Percentiles rank a stretch among this genome's conserved stretches.
Evolutionary conservation across 1,140 invertebrate genomes (phyloP).

Genomic region (Kradibia gibbosae): DNA sequence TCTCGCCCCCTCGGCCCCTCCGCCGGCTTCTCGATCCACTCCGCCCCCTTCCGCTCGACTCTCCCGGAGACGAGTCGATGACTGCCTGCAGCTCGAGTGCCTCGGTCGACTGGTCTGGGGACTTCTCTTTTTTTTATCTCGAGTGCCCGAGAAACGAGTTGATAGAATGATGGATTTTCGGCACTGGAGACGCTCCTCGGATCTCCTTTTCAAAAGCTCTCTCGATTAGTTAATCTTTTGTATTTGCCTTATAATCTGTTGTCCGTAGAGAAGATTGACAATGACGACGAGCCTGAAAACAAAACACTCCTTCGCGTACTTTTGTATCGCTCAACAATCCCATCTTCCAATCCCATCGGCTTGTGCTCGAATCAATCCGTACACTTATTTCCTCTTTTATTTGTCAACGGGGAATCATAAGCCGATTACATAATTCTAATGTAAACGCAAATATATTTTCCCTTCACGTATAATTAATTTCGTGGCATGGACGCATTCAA

Average conservation of each 20-base stretch:
- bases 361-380: too few relatives aligned
- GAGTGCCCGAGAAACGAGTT: not conserved
- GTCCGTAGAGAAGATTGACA: too few relatives aligned
- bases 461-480: not conserved
- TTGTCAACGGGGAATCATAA: not conserved
- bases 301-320: not conserved
- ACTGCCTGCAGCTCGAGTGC: not conserved
- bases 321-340: not conserved
- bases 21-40: not conserved
- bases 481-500: not conserved
- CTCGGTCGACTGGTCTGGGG: not conserved
- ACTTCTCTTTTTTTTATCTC: conserved; percentile 13
- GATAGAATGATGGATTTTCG: conserved; percentile 23
- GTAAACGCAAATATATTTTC: not conserved
- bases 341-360: too few relatives aligned
- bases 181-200: not conserved
- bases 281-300: not conserved
- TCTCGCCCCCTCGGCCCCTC: not conserved
- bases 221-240: too few relatives aligned
- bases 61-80: not conserved
- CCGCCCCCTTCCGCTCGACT: not conserved
- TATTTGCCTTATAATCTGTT: too few relatives aligned
- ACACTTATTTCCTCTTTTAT: too few relatives aligned
- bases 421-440: not conserved
- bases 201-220: not conserved